A percentile compares a stretch with the other conserved stretches of the same genome.
These are phyloP conservation scores for Athene noctua DNA, from an alignment of 2,113 vertebrate species.

Conservation along the genomic window DNA sequence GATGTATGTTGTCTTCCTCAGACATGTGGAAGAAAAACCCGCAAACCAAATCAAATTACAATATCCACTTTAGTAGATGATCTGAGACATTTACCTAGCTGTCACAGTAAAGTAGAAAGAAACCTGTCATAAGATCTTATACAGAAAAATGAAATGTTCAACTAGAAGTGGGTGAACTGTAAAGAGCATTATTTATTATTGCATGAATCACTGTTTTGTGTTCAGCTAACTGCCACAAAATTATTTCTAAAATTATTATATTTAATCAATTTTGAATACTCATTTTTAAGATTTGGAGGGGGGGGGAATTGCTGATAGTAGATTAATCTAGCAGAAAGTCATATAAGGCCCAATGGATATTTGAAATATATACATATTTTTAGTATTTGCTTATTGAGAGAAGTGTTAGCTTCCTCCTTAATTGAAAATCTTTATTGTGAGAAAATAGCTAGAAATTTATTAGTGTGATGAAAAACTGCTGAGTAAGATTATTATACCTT, in stretches of 20 bases:
- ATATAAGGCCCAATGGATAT: not conserved
- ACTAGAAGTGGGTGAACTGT: not conserved
- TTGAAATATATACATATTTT: not conserved
- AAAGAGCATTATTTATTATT: not conserved
- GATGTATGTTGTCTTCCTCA: not conserved
- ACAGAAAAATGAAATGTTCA: not conserved
- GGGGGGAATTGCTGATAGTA: not conserved
- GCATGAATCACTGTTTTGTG: not conserved
- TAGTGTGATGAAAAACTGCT: not conserved
- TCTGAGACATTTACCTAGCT: not conserved
- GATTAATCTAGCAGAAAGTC: not conserved
- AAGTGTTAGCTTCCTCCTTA: not conserved
- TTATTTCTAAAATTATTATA: not conserved
- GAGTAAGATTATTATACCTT: not conserved
- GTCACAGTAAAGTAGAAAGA: not conserved
- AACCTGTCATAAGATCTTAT: not conserved
- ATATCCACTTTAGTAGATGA: not conserved
- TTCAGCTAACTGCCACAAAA: not conserved
- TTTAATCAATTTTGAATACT: not conserved
- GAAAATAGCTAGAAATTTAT: not conserved
- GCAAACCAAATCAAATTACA: not conserved
- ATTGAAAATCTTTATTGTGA: not conserved
- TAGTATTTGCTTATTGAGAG: not conserved
- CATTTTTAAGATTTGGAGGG: not conserved
- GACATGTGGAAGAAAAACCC: not conserved